Percentiles rank a stretch among this genome's conserved stretches.
phyloP scores from a whole-genome alignment of 2,113 vertebrate genomes.

The Columbina picui region DNA sequence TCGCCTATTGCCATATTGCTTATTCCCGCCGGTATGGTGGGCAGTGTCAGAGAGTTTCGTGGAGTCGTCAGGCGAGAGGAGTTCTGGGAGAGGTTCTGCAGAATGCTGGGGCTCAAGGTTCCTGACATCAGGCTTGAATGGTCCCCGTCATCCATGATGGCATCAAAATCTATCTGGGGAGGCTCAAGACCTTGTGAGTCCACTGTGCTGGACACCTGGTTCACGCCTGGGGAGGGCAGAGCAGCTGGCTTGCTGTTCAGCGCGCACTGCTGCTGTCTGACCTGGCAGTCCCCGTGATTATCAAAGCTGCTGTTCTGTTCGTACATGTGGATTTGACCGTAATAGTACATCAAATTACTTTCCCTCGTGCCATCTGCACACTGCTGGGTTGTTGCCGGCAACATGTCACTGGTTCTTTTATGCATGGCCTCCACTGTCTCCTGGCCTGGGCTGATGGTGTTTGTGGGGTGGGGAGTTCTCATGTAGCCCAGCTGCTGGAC shows the following conservation, averaged over 20 bases:
- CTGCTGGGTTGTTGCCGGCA: slow-evolving; percentile 59
- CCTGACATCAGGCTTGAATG: slow-evolving; percentile 96
- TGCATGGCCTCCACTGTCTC: slow-evolving; percentile 80
- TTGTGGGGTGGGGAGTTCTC: slow-evolving; percentile 70
- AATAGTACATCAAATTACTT: slow-evolving; percentile 82
- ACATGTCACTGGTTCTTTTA: slow-evolving; percentile 73
- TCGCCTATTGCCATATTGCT: slow-evolving; percentile 99
- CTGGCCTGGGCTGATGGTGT: slow-evolving; percentile 62
- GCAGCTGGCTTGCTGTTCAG: slow-evolving; percentile 72
- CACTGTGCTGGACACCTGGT: slow-evolving; percentile 95
- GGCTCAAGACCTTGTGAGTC: slow-evolving; percentile 89
- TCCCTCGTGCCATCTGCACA: slow-evolving; percentile 53
- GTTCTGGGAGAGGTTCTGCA: slow-evolving; percentile 95
- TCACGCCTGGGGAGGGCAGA: slow-evolving; percentile 89
- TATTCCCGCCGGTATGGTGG: slow-evolving; percentile 89
- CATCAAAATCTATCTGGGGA: slow-evolving; percentile 94
- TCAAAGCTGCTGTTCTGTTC: slow-evolving; percentile 79
- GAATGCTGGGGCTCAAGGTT: slow-evolving; percentile 91
- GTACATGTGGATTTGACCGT: slow-evolving; percentile 91
- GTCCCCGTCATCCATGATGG: slow-evolving; percentile 95
- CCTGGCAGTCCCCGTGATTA: slow-evolving; percentile 72
- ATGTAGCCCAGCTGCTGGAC: slow-evolving; percentile 81
- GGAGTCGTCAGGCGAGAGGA: slow-evolving; percentile 97
- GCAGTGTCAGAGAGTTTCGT: slow-evolving; percentile 91
- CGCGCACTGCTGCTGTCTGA: slow-evolving; percentile 64